These are phyloP conservation scores for Brachyptera putata DNA, from an alignment of 2,888 invertebrate genomes.

Conservation along the genomic window DNA sequence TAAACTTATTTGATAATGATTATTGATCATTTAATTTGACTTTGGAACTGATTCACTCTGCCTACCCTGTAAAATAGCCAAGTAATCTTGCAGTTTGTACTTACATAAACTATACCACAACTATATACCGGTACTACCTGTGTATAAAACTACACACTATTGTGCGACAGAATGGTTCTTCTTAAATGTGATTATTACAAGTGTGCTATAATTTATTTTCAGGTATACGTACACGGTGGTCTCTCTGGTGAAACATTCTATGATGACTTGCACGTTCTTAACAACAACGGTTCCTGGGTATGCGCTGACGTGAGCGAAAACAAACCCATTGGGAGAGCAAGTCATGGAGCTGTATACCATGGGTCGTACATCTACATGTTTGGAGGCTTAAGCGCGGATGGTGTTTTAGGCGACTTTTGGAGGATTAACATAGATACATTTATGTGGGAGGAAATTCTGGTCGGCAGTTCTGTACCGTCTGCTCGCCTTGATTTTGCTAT, in stretches of 20 bases:
- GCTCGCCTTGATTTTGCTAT: constrained; percentile 26
- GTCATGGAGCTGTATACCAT: constrained; percentile 26
- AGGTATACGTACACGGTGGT: constrained; percentile 28
- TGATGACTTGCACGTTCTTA: constrained; percentile 23
- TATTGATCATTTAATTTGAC: too few species aligned
- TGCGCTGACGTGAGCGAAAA: background rate
- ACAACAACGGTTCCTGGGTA: constrained; percentile 21
- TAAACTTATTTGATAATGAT: too few species aligned
- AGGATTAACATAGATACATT: constrained; percentile 19
- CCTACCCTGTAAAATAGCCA: too few species aligned
- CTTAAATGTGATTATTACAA: too few species aligned
- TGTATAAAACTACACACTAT: too few species aligned
- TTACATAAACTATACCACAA: too few species aligned
- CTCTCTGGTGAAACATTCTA: constrained; percentile 17
- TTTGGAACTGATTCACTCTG: too few species aligned
- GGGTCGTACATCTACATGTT: constrained; percentile 24
- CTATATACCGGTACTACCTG: too few species aligned
- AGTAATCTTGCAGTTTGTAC: too few species aligned
- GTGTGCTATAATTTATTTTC: too few species aligned
- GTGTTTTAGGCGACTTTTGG: constrained; percentile 27
- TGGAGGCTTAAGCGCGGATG: constrained; percentile 24
- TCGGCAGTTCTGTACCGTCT: background rate
- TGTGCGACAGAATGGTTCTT: too few species aligned
- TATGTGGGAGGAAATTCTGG: constrained; percentile 22
- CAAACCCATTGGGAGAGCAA: constrained; percentile 25